Conservation (phyloP, 37 sponge, comb jelly and placozoan species). For the Chondrilla cf. caribensis region DNA sequence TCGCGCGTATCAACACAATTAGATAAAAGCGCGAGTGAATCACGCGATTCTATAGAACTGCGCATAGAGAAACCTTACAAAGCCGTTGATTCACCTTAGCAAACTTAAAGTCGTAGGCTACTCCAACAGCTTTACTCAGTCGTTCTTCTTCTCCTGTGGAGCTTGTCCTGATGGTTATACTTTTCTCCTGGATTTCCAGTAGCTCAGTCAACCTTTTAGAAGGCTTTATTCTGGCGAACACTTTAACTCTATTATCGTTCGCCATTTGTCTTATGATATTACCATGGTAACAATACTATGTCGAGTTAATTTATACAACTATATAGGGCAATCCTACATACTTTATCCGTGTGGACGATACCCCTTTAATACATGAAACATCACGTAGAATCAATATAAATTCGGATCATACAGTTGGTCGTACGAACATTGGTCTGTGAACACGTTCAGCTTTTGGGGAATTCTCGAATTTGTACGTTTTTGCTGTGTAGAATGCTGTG, state of each 20-base stretch:
- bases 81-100: background rate
- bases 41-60: too few species aligned
- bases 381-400: too few species aligned
- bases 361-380: too few species aligned
- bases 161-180: background rate
- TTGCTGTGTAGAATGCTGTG: background rate
- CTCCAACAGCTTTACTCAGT: constrained; percentile 21
- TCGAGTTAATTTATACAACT: too few species aligned
- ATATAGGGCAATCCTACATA: too few species aligned
- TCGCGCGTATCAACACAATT: too few species aligned
- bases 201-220: background rate
- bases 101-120: constrained; percentile 59
- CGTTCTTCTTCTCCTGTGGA: background rate
- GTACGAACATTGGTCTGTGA: too few species aligned
- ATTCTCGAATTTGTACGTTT: background rate
- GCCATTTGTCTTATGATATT: constrained; percentile 7
- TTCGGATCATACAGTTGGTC: too few species aligned
- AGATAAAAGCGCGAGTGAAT: too few species aligned
- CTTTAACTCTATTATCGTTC: constrained; percentile 27
- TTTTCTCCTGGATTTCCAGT: background rate
- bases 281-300: background rate
- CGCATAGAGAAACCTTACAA: too few species aligned
- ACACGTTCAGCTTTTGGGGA: too few species aligned
- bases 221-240: constrained; percentile 66
- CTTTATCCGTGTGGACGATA: too few species aligned